phyloP scores from a whole-genome alignment of 2,113 vertebrate genomes.

The Mohoua ochrocephala region DNA sequence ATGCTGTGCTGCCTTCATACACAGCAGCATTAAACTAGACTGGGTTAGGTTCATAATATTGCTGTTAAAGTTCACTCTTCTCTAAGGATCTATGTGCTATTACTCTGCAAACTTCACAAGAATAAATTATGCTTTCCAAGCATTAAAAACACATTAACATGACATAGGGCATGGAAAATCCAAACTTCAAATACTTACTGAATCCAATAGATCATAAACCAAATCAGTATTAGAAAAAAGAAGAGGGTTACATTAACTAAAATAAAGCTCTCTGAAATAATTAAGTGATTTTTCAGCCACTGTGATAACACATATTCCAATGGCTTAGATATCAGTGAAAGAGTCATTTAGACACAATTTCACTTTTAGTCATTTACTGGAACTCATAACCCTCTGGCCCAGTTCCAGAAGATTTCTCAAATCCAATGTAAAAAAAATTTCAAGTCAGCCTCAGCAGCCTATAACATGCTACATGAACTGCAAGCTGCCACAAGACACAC shows the following conservation, averaged over 20 bases:
- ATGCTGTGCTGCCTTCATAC: neutral
- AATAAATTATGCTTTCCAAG: neutral
- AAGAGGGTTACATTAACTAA: slow-evolving; percentile 25
- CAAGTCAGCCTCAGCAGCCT: neutral
- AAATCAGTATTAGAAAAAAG: neutral
- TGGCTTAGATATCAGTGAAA: slow-evolving; percentile 5
- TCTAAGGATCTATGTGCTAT: neutral
- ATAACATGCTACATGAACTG: neutral
- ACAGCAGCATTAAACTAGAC: neutral
- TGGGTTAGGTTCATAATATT: neutral
- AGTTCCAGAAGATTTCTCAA: slow-evolving; percentile 49
- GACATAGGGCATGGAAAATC: slow-evolving; percentile 42
- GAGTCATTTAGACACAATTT: slow-evolving; percentile 47
- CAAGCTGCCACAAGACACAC: neutral
- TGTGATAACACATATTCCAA: slow-evolving; percentile 25
- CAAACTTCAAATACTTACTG: slow-evolving; percentile 40
- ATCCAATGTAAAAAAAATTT: neutral
- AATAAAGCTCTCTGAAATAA: slow-evolving; percentile 18
- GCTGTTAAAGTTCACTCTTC: neutral
- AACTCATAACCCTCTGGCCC: slow-evolving; percentile 29
- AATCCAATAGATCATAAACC: slow-evolving; percentile 45
- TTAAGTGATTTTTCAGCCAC: slow-evolving; percentile 33
- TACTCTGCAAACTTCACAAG: neutral
- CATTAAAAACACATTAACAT: slow-evolving; percentile 41
- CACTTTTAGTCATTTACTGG: slow-evolving; percentile 52